Evolutionary conservation across 2,888 invertebrate genomes (phyloP).

Genomic region (Drosophila atripex): DNA sequence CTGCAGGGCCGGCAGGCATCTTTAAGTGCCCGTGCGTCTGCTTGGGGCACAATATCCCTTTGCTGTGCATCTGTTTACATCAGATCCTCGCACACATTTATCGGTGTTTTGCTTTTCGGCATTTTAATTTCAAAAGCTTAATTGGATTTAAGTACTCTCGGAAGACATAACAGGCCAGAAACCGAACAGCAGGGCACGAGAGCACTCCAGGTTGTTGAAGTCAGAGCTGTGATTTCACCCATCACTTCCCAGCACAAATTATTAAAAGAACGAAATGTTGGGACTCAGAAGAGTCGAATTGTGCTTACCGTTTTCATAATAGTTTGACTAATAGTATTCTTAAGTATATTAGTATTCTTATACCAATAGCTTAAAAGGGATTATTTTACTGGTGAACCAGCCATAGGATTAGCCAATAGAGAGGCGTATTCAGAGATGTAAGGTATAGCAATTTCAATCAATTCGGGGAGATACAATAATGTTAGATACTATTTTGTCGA

Average conservation of each 20-base stretch:
- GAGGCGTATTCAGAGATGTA: too few relatives aligned
- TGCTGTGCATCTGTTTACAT: conserved; percentile 30
- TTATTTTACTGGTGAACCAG: background rate
- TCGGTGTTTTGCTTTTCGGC: conserved; percentile 71
- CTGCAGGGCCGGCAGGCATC: background rate
- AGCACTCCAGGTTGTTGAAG: background rate
- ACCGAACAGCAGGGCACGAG: conserved; percentile 38
- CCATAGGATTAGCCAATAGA: too few relatives aligned
- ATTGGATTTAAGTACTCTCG: conserved; percentile 76
- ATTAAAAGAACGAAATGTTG: background rate
- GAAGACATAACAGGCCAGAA: conserved; percentile 45
- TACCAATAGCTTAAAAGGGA: background rate
- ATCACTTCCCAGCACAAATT: conserved; percentile 69
- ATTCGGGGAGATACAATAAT: background rate
- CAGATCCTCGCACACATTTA: conserved; percentile 51
- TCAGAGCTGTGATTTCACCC: conserved; percentile 54
- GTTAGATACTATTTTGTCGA: background rate
- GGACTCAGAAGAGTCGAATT: background rate
- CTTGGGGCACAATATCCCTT: background rate
- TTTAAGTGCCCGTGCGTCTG: conserved; percentile 1
- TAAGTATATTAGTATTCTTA: too few relatives aligned
- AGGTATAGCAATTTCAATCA: too few relatives aligned
- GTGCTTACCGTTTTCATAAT: background rate
- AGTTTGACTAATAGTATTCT: too few relatives aligned
- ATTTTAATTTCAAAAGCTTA: conserved; percentile 79